Base-by-base conservation (phyloP, 1,140 invertebrate species). In the Zophobas atratus region DNA sequence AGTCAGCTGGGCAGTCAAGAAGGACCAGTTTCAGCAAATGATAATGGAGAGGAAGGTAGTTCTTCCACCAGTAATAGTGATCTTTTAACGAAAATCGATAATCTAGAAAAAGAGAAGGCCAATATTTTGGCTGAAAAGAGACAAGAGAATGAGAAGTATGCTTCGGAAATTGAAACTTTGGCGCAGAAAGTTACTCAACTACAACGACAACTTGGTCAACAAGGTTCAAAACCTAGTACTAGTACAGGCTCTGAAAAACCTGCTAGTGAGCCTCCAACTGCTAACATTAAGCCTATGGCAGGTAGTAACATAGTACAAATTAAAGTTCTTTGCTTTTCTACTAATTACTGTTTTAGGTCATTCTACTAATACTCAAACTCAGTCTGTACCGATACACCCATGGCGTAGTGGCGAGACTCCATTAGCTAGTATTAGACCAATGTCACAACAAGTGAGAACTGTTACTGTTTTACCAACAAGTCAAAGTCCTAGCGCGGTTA, bases 231-330 rank as follows among this genome's bases (percentile, higher is more conserved):
- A 84, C 92, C 90, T 1, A 89, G 88, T 77, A 90, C 92, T 79
- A 91, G 90, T 85, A 87, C 90, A 41, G 88, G 91, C 72, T 88
- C 89, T 71, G 93, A 95, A 79, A 92, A 94, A 84, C 89, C 90
- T 33, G 90, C 90, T 0, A 91, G 90, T 0, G 95, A 97, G 82
- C 93, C 95, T 51, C 94, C 96, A 3, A 94, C 92, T 6, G 97
- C 97, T 6, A 98, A 98, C 86, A 98, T 98, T 39, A 96, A 96
- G 85, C 97, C 97, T 0, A 96, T 98, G 93, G 93, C 96, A 6
- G 95, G 94, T 80, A 89, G 20, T 20, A 20, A 90, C 81, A 32
- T 3, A 53, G 20, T 71, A 1, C 71, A 77, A 36, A 77, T 6
- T 53, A 51, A 34, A 75, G 32, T 60, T 57, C 6, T 76, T 6